Conservation (phyloP, 2,797 vertebrate genomes). For the Pseudochirops corinnae region DNA sequence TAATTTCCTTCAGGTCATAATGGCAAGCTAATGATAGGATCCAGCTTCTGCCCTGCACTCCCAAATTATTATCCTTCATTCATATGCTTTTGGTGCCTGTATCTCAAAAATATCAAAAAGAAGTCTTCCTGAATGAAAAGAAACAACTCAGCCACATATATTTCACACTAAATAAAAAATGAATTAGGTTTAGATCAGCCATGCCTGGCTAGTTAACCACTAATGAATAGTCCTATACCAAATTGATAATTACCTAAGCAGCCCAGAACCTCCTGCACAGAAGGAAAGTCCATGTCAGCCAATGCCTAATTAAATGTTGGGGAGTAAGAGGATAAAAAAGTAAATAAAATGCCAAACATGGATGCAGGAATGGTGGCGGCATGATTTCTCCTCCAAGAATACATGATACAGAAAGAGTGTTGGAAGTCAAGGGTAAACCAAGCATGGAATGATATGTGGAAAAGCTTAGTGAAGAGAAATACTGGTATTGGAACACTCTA, state of each 20-base stretch:
- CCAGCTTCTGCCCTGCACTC: no score
- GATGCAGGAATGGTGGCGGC: conserved; percentile 62
- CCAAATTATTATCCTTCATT: no score
- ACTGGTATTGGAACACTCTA: conserved; percentile 65
- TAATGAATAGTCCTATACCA: neutral
- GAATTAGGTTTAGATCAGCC: neutral
- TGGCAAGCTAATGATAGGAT: neutral
- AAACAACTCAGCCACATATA: neutral
- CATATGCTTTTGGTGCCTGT: no score
- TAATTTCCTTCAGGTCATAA: no score
- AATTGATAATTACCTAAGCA: neutral
- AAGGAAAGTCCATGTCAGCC: neutral
- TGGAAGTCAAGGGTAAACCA: conserved; percentile 41
- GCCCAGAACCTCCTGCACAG: neutral
- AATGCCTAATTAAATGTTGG: neutral
- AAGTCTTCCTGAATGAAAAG: neutral
- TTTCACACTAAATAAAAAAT: neutral
- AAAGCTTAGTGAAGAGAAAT: conserved; percentile 24
- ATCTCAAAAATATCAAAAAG: neutral
- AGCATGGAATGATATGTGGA: conserved; percentile 9
- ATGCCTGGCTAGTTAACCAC: no score
- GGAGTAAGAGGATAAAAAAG: conserved; percentile 64
- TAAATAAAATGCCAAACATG: conserved; percentile 74
- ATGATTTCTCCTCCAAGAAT: conserved; percentile 74
- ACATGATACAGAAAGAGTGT: conserved; percentile 57